Base-by-base conservation (phyloP, 2,113 vertebrate species). In the Corythoichthys haematopterus region DNA sequence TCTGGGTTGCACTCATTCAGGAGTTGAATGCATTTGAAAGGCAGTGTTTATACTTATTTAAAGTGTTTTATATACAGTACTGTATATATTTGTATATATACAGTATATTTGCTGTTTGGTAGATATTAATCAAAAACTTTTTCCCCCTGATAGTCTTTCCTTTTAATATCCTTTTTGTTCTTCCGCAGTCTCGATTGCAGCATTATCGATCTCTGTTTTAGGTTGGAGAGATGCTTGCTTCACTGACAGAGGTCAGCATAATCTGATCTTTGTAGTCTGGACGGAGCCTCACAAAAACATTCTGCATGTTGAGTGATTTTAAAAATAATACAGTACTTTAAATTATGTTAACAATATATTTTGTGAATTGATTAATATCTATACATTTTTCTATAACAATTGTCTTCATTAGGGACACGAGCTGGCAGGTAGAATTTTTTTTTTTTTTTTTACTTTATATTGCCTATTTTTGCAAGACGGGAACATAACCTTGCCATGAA, bases 181-280 rank as follows among this genome's bases (percentile, higher is more conserved):
- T 71, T 65, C 37, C 46, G 43, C 47, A 12, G 5, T 81, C 76
- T 80, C 73, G 16, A 53, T 75, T 71, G 57, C 80, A 28, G 50
- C 43, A 65, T 78, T 77, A 89, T 90, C 43, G 88, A 87, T 84
- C 66, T 68, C 6, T 33, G 66, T 71, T 75, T 81, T 76, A 65
- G 76, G 80, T 82, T 65, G 68, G 81, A 83, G 71, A 75, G 71
- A 61, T 71, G 58, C 28, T 62, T 72, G 57, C 66, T 66, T 61
- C 76, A 15, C 55, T 65, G 72, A 76, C 56, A 52, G 52, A 73
- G 60, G 76, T 91, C 89, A 88, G 86, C 87, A 87, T 70, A 87
- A 90, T 82, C 64, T 62, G 79, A 87, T 87, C 81, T 60, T 72
- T 70, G 58, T 65, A 70, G 50, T 20, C 69, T 4, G 40, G 20